phyloP scores from a whole-genome alignment of 2,797 vertebrate species.

The Acropternis orthonyx region DNA sequence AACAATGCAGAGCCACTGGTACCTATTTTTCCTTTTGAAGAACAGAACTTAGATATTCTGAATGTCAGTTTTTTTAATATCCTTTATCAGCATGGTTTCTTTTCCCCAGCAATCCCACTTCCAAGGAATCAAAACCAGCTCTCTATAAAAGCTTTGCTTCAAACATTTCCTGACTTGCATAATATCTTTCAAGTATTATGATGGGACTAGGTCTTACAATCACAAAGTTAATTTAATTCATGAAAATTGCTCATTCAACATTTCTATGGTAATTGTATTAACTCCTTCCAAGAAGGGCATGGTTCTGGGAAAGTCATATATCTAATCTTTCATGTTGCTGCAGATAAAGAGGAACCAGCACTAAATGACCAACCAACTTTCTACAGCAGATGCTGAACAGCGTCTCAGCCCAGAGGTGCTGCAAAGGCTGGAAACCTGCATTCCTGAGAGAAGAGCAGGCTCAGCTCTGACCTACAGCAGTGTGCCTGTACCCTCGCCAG shows the following conservation, averaged over 20 bases:
- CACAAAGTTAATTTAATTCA: background rate
- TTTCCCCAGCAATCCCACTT: background rate
- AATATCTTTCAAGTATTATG: background rate
- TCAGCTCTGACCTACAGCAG: background rate
- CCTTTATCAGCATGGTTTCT: background rate
- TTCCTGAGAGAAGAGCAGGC: rapidly evolving
- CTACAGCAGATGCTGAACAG: background rate
- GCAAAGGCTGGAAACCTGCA: background rate
- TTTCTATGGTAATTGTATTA: background rate
- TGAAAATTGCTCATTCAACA: background rate
- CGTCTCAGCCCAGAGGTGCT: background rate
- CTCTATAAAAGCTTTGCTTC: background rate
- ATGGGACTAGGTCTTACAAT: background rate
- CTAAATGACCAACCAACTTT: background rate
- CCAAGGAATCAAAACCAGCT: background rate
- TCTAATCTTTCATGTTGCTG: background rate
- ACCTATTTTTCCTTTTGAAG: background rate
- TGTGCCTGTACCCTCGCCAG: background rate
- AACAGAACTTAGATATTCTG: background rate
- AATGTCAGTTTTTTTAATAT: background rate
- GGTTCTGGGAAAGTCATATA: background rate
- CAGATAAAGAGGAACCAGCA: background rate
- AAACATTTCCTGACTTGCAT: background rate
- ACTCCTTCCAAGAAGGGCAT: background rate
- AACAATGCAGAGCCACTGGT: background rate